Conservation (phyloP, 2,797 vertebrate genomes). For the Lemur catta region DNA sequence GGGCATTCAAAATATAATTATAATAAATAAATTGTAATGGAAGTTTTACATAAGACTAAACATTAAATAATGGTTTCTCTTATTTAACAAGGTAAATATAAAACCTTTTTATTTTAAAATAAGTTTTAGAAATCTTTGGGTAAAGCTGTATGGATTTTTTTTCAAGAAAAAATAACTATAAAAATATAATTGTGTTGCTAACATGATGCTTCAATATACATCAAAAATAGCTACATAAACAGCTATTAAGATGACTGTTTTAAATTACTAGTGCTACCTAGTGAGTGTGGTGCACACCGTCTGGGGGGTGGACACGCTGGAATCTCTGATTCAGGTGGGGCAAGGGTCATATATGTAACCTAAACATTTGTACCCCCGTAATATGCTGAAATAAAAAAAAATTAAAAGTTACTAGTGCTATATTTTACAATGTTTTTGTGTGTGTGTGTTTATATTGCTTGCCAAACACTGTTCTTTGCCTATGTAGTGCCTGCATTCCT, state of each 20-base stretch:
- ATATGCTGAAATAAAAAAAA: too few species aligned
- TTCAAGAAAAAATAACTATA: neutral
- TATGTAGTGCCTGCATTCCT: neutral
- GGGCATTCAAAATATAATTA: neutral
- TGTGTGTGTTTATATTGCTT: neutral
- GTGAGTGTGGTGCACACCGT: rapidly evolving
- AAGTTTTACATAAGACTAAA: neutral
- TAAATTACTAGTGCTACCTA: neutral
- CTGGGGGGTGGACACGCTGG: rapidly evolving
- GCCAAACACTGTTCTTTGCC: neutral
- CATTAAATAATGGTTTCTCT: neutral
- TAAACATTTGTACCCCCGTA: too few species aligned
- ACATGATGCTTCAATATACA: neutral
- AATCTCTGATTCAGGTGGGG: too few species aligned
- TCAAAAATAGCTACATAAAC: neutral
- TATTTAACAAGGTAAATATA: neutral
- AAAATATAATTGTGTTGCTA: neutral
- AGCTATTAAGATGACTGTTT: neutral
- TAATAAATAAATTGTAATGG: neutral
- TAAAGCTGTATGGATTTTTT: neutral
- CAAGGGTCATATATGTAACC: too few species aligned
- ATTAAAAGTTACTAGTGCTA: neutral
- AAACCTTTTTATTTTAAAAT: neutral
- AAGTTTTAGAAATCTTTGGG: neutral
- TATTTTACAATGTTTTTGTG: neutral